phyloP scores from a whole-genome alignment of 2,888 invertebrate genomes.

The Sympetrum striolatum region DNA sequence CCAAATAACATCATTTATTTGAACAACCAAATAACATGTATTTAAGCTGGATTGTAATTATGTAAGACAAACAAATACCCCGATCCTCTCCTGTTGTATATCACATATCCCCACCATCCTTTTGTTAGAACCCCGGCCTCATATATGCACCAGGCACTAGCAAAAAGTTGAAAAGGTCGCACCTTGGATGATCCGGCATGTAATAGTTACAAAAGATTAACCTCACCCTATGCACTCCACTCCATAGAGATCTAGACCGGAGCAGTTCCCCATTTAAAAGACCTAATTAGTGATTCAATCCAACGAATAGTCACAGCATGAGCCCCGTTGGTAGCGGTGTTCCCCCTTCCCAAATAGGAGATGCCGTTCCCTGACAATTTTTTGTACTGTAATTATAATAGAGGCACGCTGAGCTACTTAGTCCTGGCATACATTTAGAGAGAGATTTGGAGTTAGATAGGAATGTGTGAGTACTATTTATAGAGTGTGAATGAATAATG shows the following conservation, averaged over 20 bases:
- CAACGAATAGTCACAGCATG: neutral
- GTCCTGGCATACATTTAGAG: neutral
- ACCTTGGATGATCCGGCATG: constrained; percentile 15
- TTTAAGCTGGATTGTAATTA: neutral
- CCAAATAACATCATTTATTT: no score
- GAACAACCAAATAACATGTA: neutral
- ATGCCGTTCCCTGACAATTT: neutral
- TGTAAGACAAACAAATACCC: neutral
- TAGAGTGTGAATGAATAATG: neutral
- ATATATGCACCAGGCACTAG: constrained; percentile 25
- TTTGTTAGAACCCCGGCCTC: constrained; percentile 7
- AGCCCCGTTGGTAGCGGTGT: neutral
- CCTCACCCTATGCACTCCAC: constrained; percentile 1
- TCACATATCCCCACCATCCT: neutral
- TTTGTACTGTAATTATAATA: neutral
- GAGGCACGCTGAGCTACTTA: neutral
- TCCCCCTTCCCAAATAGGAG: neutral
- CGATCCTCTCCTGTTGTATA: neutral
- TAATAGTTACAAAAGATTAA: neutral
- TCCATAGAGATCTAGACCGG: neutral
- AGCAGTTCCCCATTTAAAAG: neutral
- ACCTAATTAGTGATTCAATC: neutral
- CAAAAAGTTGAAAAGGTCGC: neutral
- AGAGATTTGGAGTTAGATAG: neutral
- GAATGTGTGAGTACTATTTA: neutral